Evolutionary conservation across 2,888 invertebrate species (phyloP).

Genomic region (Trichogramma dendrolimi): DNA sequence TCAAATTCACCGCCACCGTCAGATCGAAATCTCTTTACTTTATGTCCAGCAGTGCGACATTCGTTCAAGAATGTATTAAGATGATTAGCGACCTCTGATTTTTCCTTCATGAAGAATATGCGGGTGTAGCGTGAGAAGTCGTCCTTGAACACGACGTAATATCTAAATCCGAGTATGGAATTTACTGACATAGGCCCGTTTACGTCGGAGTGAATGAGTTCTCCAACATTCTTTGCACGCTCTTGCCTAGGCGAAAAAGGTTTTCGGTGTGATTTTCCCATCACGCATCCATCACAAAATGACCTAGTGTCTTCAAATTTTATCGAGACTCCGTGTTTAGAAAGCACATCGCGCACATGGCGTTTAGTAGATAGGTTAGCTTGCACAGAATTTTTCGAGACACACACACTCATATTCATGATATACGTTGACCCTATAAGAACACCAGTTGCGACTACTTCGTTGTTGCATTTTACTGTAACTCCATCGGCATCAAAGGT

Average conservation of each 20-base stretch:
- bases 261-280: slow-evolving; percentile 27
- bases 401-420: slow-evolving; percentile 29
- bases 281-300: slow-evolving; percentile 29
- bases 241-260: slow-evolving; percentile 17
- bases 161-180: slow-evolving; percentile 29
- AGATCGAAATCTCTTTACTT: slow-evolving; percentile 30
- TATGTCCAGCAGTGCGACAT: slow-evolving; percentile 28
- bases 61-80: slow-evolving; percentile 29
- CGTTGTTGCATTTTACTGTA: slow-evolving; percentile 21
- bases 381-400: slow-evolving; percentile 22
- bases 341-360: slow-evolving; percentile 32
- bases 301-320: slow-evolving; percentile 28
- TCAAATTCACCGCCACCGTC: slow-evolving; percentile 28
- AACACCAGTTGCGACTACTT: slow-evolving; percentile 27
- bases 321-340: slow-evolving; percentile 27
- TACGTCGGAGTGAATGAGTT: slow-evolving; percentile 32
- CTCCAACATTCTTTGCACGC: slow-evolving; percentile 29
- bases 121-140: slow-evolving; percentile 29
- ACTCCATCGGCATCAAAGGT: slow-evolving; percentile 27
- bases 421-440: slow-evolving; percentile 16
- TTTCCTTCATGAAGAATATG: slow-evolving; percentile 30
- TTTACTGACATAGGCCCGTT: slow-evolving; percentile 31
- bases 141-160: slow-evolving; percentile 31
- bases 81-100: slow-evolving; percentile 23
- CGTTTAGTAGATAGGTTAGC: slow-evolving; percentile 31